phyloP scores from a whole-genome alignment of 2,113 vertebrate species.

The Neopipo cinnamomea region DNA sequence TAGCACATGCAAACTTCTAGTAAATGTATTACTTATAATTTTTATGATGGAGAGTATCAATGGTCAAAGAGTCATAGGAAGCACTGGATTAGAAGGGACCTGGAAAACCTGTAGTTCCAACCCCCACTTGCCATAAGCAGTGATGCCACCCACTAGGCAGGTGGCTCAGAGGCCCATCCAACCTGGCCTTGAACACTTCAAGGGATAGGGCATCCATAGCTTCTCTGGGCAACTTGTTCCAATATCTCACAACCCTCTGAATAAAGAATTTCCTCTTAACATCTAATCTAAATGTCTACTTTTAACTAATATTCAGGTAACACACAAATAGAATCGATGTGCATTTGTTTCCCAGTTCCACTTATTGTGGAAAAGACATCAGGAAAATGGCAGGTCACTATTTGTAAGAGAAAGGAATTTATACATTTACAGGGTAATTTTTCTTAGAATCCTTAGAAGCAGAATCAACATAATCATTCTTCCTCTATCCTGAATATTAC shows the following conservation, averaged over 20 bases:
- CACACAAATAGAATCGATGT: not conserved
- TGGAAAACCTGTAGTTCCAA: not conserved
- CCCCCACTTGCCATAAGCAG: not conserved
- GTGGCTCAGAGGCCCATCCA: not conserved
- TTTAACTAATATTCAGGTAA: not conserved
- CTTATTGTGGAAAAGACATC: not conserved
- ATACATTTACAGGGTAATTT: not conserved
- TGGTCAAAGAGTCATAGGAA: not conserved
- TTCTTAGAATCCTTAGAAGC: not conserved
- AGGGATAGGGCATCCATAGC: not conserved
- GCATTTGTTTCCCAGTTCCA: not conserved
- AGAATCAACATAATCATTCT: not conserved
- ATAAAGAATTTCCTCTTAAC: not conserved
- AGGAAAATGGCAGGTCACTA: not conserved
- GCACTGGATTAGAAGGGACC: fast-evolving
- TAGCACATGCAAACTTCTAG: not conserved
- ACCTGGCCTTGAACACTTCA: not conserved
- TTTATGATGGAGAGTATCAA: not conserved
- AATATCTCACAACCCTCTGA: not conserved
- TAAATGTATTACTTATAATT: not conserved
- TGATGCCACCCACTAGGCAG: fast-evolving
- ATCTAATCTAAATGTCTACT: not conserved
- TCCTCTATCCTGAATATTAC: not conserved
- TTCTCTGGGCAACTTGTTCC: not conserved
- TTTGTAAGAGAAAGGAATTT: not conserved